phyloP scores from a whole-genome alignment of 1,140 invertebrate species.

The Formica selysi region DNA sequence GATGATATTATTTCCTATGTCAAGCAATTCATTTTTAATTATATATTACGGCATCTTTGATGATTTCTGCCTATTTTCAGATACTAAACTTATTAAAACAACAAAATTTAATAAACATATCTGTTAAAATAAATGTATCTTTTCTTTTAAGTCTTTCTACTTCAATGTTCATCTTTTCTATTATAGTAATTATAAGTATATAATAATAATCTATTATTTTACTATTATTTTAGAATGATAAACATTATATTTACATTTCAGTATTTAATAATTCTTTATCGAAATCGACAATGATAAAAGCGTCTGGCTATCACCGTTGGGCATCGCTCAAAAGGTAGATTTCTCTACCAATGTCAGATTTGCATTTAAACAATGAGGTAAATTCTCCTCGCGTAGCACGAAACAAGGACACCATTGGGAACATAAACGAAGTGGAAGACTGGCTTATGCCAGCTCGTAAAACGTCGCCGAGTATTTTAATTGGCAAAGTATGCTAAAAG shows the following conservation, averaged over 20 bases:
- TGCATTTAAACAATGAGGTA: constrained; percentile 75
- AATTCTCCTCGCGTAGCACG: constrained; percentile 68
- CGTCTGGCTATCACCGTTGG: constrained; percentile 17
- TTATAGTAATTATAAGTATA: neutral
- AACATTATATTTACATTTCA: constrained; percentile 1
- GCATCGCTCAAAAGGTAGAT: constrained; percentile 21
- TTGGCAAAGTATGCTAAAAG: constrained; percentile 81
- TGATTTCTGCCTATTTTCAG: constrained; percentile 17
- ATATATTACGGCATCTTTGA: constrained; percentile 14
- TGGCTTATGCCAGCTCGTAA: constrained; percentile 72
- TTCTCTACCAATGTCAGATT: constrained; percentile 65
- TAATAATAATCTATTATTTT: constrained; percentile 12
- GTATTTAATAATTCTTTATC: constrained; percentile 16
- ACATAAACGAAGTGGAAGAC: constrained; percentile 66
- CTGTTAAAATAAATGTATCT: too few relatives aligned
- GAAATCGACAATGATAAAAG: neutral
- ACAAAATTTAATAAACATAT: constrained; percentile 30
- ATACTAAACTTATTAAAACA: constrained; percentile 43
- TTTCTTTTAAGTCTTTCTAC: constrained; percentile 17
- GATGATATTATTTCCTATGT: constrained; percentile 34
- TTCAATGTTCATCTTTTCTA: neutral
- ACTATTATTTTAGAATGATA: neutral
- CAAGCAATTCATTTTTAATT: constrained; percentile 50
- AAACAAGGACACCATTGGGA: constrained; percentile 76
- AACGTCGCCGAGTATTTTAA: constrained; percentile 77